A percentile compares a stretch with the other conserved stretches of the same genome.
Evolutionary conservation across 2,797 vertebrate genomes (phyloP).

Genomic region (Lepus townsendii): DNA sequence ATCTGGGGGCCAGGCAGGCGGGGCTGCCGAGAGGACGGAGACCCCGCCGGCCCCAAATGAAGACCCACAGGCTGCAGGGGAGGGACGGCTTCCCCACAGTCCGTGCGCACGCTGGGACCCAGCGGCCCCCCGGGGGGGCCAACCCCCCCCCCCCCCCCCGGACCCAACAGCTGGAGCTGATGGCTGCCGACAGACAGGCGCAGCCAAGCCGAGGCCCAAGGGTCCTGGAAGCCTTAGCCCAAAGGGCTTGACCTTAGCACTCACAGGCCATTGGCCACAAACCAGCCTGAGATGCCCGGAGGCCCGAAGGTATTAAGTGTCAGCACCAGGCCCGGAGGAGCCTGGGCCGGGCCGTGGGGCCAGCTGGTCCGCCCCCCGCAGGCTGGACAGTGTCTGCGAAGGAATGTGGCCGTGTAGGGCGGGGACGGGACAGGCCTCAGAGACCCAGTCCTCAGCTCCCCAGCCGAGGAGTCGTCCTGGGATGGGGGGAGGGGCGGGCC

Average conservation of each 20-base stretch:
- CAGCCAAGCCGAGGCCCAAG: no score
- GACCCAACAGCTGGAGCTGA: background rate
- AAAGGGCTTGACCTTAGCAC: background rate
- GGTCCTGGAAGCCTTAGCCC: background rate
- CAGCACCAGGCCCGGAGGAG: background rate
- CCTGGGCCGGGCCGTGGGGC: background rate
- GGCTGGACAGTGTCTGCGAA: constrained; percentile 42
- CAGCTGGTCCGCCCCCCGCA: background rate
- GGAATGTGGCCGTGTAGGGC: constrained; percentile 75
- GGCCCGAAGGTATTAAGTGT: background rate
- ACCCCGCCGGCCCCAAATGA: background rate
- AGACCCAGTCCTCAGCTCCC: no score
- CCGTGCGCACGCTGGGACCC: background rate
- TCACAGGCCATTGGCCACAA: no score
- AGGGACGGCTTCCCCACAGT: background rate
- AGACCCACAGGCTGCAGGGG: background rate
- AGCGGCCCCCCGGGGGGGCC: background rate
- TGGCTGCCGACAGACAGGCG: background rate
- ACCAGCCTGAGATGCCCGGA: background rate
- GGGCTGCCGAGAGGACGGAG: background rate
- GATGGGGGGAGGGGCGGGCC: constrained; percentile 26
- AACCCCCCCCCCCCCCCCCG: constrained; percentile 15
- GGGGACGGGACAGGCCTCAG: constrained; percentile 11
- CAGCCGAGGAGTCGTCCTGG: background rate
- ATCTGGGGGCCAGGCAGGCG: background rate